Percentiles rank a stretch among this genome's conserved stretches.
These are phyloP conservation scores for Dinothrombium tinctorium DNA, from an alignment of 1,140 invertebrate genomes.

Conservation along the genomic window DNA sequence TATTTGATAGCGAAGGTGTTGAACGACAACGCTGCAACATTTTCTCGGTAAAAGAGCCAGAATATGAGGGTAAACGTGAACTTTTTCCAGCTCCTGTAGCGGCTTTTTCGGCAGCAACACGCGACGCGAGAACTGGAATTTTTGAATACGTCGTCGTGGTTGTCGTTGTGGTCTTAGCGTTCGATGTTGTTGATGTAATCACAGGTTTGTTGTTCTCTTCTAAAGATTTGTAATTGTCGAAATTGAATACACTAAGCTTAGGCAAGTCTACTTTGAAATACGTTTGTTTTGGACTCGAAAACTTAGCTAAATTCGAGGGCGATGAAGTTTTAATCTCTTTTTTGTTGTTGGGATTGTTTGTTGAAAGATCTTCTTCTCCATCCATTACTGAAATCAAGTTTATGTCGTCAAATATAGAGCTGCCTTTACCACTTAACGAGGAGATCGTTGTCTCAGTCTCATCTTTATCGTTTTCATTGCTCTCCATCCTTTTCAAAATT, in stretches of 20 bases:
- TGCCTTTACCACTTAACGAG: background rate
- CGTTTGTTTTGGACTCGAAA: background rate
- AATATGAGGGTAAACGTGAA: background rate
- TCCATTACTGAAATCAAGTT: constrained; percentile 1
- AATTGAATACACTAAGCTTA: no score
- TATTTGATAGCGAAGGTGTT: background rate
- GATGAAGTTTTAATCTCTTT: no score
- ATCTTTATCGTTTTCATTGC: background rate
- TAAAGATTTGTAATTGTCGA: no score
- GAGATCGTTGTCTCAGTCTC: background rate
- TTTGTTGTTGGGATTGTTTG: no score
- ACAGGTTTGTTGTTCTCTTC: no score
- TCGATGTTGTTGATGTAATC: background rate
- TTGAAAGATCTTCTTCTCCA: background rate
- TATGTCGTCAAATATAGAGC: background rate
- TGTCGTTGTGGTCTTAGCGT: background rate
- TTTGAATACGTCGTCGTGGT: constrained; percentile 1
- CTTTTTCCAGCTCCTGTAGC: background rate
- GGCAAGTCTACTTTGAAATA: no score
- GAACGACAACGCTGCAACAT: constrained; percentile 2
- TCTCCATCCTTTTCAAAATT: background rate
- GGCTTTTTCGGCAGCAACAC: background rate
- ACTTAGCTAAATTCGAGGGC: background rate
- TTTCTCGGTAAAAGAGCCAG: constrained; percentile 4
- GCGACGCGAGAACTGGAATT: constrained; percentile 2